Evolutionary conservation across 2,113 vertebrate species (phyloP).

Genomic region (Caranx ignobilis): DNA sequence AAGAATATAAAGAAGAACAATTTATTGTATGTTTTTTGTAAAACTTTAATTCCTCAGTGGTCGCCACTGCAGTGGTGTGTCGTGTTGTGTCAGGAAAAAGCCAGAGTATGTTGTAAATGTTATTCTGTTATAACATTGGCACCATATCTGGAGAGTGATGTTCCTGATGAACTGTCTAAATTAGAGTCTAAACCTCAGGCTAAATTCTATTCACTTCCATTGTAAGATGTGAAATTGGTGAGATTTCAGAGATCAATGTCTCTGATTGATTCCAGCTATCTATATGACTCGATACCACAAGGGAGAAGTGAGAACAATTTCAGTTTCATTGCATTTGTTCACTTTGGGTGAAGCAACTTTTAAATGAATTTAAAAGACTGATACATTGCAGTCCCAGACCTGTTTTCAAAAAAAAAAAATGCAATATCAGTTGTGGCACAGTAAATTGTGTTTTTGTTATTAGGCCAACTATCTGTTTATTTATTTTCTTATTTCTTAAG

Average conservation of each 20-base stretch:
- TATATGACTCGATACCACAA: background rate
- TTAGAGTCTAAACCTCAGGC: background rate
- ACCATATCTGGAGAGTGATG: background rate
- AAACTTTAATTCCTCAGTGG: background rate
- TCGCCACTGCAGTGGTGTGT: too few relatives aligned
- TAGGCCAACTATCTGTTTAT: background rate
- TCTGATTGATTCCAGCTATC: background rate
- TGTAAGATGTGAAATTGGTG: background rate
- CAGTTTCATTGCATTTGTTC: background rate
- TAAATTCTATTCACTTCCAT: background rate
- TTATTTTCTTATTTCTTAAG: background rate
- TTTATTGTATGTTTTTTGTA: background rate
- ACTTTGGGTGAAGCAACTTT: background rate
- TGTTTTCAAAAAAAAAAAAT: too few relatives aligned
- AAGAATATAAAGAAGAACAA: background rate
- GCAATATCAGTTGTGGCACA: background rate
- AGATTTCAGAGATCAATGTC: background rate
- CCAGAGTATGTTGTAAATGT: background rate
- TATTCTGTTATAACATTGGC: background rate
- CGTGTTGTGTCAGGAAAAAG: background rate
- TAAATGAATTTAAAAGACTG: background rate
- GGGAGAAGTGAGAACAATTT: background rate
- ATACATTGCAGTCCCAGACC: background rate
- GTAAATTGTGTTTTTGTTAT: background rate
- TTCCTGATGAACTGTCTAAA: background rate